Evolutionary conservation across 2,797 vertebrate species (phyloP), one percentile per base, ranked within the genome.

Genomic region (Sphenopsis melanotis): DNA sequence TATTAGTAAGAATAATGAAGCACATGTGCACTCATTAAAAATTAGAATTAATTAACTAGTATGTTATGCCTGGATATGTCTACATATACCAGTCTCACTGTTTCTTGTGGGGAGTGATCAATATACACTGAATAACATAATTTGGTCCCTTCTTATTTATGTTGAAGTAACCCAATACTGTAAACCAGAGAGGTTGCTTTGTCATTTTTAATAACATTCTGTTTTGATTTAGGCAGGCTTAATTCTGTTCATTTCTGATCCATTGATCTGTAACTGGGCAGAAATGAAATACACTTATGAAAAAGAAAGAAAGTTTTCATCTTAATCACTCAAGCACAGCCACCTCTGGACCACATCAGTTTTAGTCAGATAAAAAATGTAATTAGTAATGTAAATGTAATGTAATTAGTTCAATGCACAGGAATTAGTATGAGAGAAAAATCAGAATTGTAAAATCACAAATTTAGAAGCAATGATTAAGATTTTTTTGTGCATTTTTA

Each of bases 221-320:
- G 30, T 13, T 94, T 89, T 89, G 71, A 91, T 91, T 85, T 90
- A 85, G 61, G 53, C 42, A 12, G 47, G 57, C 61, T 93, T 88
- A 91, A 90, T 94, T 94, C 65, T 60, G 18, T 86, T 93, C 39
- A 59, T 88, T 91, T 88, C 65, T 93, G 76, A 83, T 91, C 30
- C 64, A 93, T 74, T 90, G 90, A 89, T 96, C 76, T 86, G 61
- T 71, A 91, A 83, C 49, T 1, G 3, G 23, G 34, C 50, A 92
- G 71, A 91, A 91, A 93, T 83, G 6, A 89, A 93, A 95, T 61
- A 81, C 11, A 23, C 6, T 87, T 24, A 61, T 29, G 64, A 78
- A 75, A 93, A 90, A 59, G 50, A 86, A 93, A 90, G 12, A 74
- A 87, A 77, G 50, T 91, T 87, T 86, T 84, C 75, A 64, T 84